phyloP scores from a whole-genome alignment of 2,797 vertebrate genomes.

The Phataginus tetradactyla region DNA sequence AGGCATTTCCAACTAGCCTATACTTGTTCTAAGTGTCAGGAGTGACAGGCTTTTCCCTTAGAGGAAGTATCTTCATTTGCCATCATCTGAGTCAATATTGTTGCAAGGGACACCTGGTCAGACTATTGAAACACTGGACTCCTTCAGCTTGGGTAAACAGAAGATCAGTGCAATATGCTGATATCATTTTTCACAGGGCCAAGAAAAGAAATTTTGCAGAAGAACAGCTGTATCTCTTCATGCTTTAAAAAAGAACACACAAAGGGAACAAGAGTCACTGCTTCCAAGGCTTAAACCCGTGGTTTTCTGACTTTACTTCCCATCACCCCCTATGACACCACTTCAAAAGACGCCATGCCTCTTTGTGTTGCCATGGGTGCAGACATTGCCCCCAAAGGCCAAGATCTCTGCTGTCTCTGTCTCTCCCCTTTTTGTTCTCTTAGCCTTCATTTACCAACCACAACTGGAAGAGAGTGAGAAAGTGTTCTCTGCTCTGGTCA shows the following conservation, averaged over 20 bases:
- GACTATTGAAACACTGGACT: constrained; percentile 38
- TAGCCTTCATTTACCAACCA: neutral
- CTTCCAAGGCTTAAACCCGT: neutral
- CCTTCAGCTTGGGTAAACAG: constrained; percentile 35
- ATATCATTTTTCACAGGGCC: constrained; percentile 55
- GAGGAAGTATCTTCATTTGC: constrained; percentile 54
- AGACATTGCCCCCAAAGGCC: neutral
- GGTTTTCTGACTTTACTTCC: neutral
- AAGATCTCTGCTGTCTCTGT: neutral
- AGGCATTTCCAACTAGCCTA: neutral
- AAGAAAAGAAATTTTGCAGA: constrained; percentile 42
- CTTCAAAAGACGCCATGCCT: neutral
- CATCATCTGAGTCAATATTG: constrained; percentile 67
- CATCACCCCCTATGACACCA: neutral
- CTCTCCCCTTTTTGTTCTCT: neutral
- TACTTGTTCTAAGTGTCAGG: constrained; percentile 54
- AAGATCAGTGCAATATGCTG: neutral
- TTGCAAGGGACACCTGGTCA: constrained; percentile 54
- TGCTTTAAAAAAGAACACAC: neutral
- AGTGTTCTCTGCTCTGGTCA: neutral
- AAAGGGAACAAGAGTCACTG: neutral
- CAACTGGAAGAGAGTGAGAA: neutral
- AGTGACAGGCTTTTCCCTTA: constrained; percentile 43
- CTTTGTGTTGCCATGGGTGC: neutral
- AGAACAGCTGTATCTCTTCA: constrained; percentile 33